Base-by-base conservation (phyloP, 1,140 invertebrate species). In the Drepana arcuata region DNA sequence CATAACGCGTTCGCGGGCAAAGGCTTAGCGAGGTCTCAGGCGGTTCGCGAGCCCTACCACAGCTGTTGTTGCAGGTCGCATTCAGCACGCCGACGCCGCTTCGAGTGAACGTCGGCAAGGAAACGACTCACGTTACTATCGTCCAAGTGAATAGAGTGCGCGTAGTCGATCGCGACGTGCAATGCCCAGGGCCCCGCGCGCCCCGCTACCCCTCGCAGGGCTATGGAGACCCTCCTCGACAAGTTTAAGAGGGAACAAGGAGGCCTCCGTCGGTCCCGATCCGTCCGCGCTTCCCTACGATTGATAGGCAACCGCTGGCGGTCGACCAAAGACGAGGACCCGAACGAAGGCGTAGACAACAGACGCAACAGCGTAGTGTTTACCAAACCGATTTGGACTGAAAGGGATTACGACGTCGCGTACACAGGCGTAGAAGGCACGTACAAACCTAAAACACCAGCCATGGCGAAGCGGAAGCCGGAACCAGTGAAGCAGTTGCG, bases 271-370 rank as follows among this genome's bases (percentile, higher is more conserved):
- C 86, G 90, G 46, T 88, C 90, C 41, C 86, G 88, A 49, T 92
- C 90, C 18, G 88, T 93, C 48, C 86, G 91, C 37, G 88, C 89
- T 21, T 93, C 91, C 18, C 72, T 92, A 27, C 87, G 88, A 46
- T 69, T 91, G 41, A 88, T 93, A 39, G 84, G 86, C 34, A 83
- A 83, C 48, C 81, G 83, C 41, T 82, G 85, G 69, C 69, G 85
- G 25, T 70, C 73, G 16, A 67, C 68, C 31, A 83, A 85, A 35
- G 72, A 75, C 39, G 51, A 75, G 35, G 61, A 70, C 33, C 23
- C 58, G 2, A 18, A 62, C 2, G 66, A 74, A 12, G 66, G 77
- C 25, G 60, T 71, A 2, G 64, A 75, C 11, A 57, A 61, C 31
- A 74, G 71, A 48, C 54, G 42, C 23, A 71, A 72, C 32, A 68